These are phyloP conservation scores for Amaurobius ferox DNA, from an alignment of 2,888 invertebrate genomes.

Conservation along the genomic window DNA sequence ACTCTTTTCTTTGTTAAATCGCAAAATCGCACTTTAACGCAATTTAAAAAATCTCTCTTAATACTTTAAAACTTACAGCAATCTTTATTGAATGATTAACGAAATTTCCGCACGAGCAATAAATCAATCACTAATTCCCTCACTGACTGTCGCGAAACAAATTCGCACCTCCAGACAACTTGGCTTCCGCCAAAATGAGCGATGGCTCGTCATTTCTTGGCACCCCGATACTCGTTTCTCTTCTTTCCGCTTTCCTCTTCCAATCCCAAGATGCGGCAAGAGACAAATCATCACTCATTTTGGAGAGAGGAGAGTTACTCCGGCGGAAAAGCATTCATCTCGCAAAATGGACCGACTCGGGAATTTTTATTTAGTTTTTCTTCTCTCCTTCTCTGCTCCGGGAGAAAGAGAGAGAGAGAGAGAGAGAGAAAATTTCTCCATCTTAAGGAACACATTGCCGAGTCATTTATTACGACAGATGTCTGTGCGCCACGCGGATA, in stretches of 20 bases:
- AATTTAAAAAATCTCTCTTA: too few species aligned
- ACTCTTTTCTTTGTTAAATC: too few species aligned
- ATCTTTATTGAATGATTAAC: too few species aligned
- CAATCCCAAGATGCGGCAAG: conserved; percentile 70
- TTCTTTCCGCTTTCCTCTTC: conserved; percentile 61
- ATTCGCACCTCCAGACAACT: neutral
- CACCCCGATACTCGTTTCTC: neutral
- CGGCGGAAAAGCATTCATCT: conserved; percentile 71
- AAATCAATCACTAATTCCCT: neutral
- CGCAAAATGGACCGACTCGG: conserved; percentile 70
- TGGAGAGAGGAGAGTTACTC: conserved; percentile 69
- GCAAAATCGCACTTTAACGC: too few species aligned
- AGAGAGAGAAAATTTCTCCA: conserved; percentile 57
- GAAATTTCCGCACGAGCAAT: too few species aligned
- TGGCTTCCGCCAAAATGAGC: conserved; percentile 27
- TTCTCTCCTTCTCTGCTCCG: conserved; percentile 14
- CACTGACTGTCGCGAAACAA: neutral
- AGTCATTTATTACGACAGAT: conserved; percentile 72
- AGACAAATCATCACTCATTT: conserved; percentile 72
- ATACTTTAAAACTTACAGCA: too few species aligned
- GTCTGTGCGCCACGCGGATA: conserved; percentile 68
- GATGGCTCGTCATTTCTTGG: conserved; percentile 2
- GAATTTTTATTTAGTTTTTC: conserved; percentile 59
- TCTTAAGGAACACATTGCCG: conserved; percentile 72
- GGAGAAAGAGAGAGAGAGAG: conserved; percentile 15